Evolutionary conservation across 23 tunicate genomes (phyloP).

Genomic region (Clavelina lepadiformis): DNA sequence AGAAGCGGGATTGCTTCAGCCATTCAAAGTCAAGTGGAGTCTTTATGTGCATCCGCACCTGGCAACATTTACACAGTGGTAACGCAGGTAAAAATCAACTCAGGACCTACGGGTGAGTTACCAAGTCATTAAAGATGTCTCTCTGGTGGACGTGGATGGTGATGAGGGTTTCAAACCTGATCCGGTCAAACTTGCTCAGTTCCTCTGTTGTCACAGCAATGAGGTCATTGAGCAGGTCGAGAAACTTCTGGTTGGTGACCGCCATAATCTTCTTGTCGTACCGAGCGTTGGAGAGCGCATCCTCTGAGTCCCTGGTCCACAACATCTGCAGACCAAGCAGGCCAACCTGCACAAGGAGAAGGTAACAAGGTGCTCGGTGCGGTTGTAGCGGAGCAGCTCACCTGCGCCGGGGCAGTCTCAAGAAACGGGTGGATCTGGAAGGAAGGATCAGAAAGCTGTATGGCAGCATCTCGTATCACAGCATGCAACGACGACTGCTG

Average conservation of each 20-base stretch:
- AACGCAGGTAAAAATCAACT: neutral
- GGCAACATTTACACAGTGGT: neutral
- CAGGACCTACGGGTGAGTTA: conserved; percentile 7
- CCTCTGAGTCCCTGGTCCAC: conserved; percentile 97
- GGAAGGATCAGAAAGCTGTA: conserved; percentile 63
- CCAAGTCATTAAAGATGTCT: conserved; percentile 94
- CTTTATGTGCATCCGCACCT: conserved; percentile 97
- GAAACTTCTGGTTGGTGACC: conserved; percentile 89
- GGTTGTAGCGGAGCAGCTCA: too few species aligned
- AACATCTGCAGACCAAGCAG: conserved; percentile 89
- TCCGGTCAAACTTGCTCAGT: conserved; percentile 87
- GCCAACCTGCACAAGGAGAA: conserved; percentile 53
- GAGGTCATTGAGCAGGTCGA: conserved; percentile 68
- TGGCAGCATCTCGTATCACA: conserved; percentile 81
- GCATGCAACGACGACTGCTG: conserved; percentile 90
- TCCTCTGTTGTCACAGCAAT: conserved; percentile 89
- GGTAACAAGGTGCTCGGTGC: too few species aligned
- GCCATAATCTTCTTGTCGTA: conserved; percentile 94
- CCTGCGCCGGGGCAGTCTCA: conserved; percentile 95
- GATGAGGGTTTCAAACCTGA: conserved; percentile 93
- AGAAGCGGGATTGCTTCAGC: conserved; percentile 96
- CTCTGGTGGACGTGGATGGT: conserved; percentile 99
- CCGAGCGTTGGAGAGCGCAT: conserved; percentile 79
- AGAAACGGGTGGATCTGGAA: conserved; percentile 77
- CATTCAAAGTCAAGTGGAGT: conserved; percentile 94